Base-by-base conservation (phyloP, 2,797 vertebrate species). In the Cephalopachus bancanus region DNA sequence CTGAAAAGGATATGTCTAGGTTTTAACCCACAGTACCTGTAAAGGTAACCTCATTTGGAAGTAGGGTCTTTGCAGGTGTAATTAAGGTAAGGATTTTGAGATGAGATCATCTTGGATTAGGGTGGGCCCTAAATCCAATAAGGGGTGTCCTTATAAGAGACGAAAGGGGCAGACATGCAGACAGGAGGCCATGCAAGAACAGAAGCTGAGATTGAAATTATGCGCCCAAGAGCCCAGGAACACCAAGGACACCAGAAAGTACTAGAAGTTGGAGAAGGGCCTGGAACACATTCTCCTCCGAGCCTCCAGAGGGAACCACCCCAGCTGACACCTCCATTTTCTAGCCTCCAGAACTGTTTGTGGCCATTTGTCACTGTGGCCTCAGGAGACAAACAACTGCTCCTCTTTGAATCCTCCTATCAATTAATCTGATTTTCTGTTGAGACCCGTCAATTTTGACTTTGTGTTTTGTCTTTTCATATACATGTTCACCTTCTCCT, bases 211-310 rank as follows among this genome's bases (percentile, higher is more conserved):
- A 17, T 1, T 17, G 28, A 55, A 28, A 5, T 1, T 17, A 20
- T 6, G 75, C 0, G 4, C 16, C 33, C 11, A 26, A 7, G 20
- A 62, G 30, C 44, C 33, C 6, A 15, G 67, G 55, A 37, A 9
- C 14, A 1, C 30, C 26, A 1, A 19, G n/a, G 78, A 62, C 1
- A 3, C 26, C 33, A 60, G 2, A 0, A 2, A 0, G 33, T 9
- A 0, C 17, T 0, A 5, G 60, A 33, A 28, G 15, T 5, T 10
- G 60, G 67, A 22, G 57, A 14, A 26, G 49, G 24, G 64, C 76
- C 69, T 2, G 17, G 81, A 65, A 12, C 12, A 10, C 17, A 20
- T 10, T 10, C 74, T 44, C 24, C 64, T 80, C n/a, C 37, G 24
- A 62, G 64, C 24, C 17, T 28, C 30, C 22, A 22, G 85, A 9